These are phyloP conservation scores for Gila robusta DNA, from an alignment of 2,797 vertebrate genomes.

Conservation along the genomic window DNA sequence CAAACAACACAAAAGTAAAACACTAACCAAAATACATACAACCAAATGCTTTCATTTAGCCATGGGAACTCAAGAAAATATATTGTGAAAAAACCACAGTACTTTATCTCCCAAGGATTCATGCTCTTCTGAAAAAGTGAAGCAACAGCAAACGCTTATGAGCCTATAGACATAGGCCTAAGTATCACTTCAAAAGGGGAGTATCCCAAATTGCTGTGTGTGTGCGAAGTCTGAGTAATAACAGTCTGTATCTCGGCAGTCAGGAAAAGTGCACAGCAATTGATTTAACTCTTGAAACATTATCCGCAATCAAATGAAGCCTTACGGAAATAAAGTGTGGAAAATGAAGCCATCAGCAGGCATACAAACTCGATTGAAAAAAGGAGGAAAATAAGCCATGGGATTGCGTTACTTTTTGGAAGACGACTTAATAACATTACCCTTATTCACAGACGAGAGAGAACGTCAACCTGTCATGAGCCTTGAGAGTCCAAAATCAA, in stretches of 20 bases:
- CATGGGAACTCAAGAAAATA: not conserved
- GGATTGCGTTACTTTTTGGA: not conserved
- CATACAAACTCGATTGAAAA: not conserved
- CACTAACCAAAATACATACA: not conserved
- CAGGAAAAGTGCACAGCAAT: constrained; percentile 29
- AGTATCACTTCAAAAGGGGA: not conserved
- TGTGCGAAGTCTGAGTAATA: constrained; percentile 28
- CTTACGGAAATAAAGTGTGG: constrained; percentile 17
- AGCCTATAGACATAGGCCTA: not conserved
- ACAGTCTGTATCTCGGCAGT: constrained; percentile 21
- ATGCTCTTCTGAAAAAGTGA: not conserved
- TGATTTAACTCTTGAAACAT: constrained; percentile 39
- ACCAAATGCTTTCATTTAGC: not conserved
- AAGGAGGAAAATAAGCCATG: not conserved
- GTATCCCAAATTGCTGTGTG: constrained; percentile 18
- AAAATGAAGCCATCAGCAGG: not conserved
- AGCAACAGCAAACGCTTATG: not conserved
- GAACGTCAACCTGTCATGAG: not conserved
- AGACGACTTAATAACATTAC: not conserved
- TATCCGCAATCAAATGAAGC: constrained; percentile 16
- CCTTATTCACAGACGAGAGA: not conserved
- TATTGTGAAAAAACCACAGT: not conserved
- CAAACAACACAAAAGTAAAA: not conserved
- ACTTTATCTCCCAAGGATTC: not conserved
- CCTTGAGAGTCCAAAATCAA: not conserved